Conservation (phyloP, 2,113 vertebrate species). For the Odobenus rosmarus region DNA sequence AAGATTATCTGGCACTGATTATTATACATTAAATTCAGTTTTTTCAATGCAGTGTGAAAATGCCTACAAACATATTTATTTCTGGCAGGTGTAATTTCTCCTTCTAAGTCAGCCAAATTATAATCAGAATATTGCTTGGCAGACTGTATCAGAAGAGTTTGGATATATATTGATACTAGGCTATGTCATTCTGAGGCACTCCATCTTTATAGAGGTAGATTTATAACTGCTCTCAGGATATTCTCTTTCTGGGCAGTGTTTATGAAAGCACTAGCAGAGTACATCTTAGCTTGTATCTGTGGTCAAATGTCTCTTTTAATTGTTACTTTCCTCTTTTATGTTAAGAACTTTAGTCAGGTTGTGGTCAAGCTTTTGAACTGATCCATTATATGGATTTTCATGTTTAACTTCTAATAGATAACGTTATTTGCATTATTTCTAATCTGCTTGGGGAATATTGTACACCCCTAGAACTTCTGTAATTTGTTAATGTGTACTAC, state of each 20-base stretch:
- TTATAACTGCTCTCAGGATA: neutral
- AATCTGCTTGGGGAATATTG: neutral
- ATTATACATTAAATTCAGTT: neutral
- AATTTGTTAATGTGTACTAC: neutral
- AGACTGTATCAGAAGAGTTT: neutral
- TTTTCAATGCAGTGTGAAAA: neutral
- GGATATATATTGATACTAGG: neutral
- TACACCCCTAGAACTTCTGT: neutral
- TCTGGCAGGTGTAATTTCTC: neutral
- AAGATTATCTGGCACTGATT: neutral
- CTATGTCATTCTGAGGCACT: neutral
- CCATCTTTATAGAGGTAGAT: neutral
- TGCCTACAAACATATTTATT: constrained; percentile 17
- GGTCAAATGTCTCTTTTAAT: neutral
- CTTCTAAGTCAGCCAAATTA: neutral
- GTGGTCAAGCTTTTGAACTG: neutral
- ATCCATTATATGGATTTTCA: neutral
- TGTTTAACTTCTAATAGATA: neutral
- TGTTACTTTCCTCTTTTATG: neutral
- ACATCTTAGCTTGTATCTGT: neutral
- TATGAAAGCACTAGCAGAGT: neutral
- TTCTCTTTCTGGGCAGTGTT: neutral
- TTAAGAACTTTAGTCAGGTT: neutral
- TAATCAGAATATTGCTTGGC: neutral
- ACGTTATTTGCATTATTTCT: neutral